Evolutionary conservation across 2,113 vertebrate species (phyloP).

Genomic region (Trachemys scripta): DNA sequence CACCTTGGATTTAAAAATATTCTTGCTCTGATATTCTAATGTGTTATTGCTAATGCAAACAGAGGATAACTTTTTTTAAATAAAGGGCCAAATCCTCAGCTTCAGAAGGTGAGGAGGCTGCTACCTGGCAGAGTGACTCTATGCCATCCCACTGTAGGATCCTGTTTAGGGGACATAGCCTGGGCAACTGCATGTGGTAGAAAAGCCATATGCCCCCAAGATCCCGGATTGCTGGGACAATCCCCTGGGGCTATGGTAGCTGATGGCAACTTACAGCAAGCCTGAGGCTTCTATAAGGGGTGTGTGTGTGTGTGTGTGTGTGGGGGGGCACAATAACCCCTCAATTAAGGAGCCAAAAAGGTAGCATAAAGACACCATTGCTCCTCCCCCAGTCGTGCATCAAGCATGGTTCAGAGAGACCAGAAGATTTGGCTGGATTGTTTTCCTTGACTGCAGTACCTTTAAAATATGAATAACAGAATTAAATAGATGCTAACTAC

Average conservation of each 20-base stretch:
- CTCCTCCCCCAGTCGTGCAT: neutral
- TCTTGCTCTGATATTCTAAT: neutral
- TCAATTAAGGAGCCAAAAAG: neutral
- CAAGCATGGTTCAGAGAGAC: neutral
- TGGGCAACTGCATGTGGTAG: neutral
- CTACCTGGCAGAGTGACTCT: neutral
- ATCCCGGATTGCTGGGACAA: neutral
- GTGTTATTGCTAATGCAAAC: neutral
- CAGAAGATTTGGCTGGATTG: neutral
- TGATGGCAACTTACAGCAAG: neutral
- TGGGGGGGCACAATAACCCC: neutral
- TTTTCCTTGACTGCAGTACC: neutral
- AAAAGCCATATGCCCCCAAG: neutral
- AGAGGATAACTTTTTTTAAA: neutral
- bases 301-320: too few relatives aligned
- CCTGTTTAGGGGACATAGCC: neutral
- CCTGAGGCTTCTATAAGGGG: neutral
- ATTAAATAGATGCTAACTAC: neutral
- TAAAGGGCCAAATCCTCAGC: neutral
- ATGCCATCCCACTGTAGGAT: neutral
- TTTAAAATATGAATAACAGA: neutral
- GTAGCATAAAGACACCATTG: neutral
- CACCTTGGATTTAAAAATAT: neutral
- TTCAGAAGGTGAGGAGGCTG: neutral
- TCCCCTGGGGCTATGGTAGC: neutral